A percentile compares a stretch with the other conserved stretches of the same genome.
Evolutionary conservation across 2,888 invertebrate species (phyloP).

Genomic region (Phalera bucephala): DNA sequence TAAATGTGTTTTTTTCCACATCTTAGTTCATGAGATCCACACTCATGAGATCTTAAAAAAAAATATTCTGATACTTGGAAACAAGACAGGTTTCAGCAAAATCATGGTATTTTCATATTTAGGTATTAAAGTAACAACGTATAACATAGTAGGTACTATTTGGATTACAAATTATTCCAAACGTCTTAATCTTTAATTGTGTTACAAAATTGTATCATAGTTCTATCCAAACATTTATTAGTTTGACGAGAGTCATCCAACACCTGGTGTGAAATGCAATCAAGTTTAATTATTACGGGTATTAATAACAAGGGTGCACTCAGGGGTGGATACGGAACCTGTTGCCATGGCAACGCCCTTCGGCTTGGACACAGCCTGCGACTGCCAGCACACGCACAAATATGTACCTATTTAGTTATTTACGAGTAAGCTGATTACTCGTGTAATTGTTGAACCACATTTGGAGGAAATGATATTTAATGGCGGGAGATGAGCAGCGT

Average conservation of each 20-base stretch:
- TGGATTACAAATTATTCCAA: too few species aligned
- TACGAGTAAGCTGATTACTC: slow-evolving; percentile 75
- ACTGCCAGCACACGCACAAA: slow-evolving; percentile 51
- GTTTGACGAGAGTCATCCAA: slow-evolving; percentile 72
- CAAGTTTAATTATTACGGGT: slow-evolving; percentile 82
- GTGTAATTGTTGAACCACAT: slow-evolving; percentile 59
- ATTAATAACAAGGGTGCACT: slow-evolving; percentile 82
- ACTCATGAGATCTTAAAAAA: too few species aligned
- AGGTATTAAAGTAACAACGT: too few species aligned
- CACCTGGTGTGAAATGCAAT: slow-evolving; percentile 83
- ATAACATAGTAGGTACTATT: too few species aligned
- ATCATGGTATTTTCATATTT: too few species aligned
- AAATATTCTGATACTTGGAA: too few species aligned
- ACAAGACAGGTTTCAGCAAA: too few species aligned
- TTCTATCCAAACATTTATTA: slow-evolving; percentile 42
- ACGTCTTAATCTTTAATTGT: slow-evolving; percentile 28
- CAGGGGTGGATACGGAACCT: slow-evolving; percentile 59
- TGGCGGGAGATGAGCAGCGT: too few species aligned
- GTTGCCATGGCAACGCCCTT: slow-evolving; percentile 76
- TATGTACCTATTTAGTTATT: slow-evolving; percentile 74
- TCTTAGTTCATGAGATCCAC: too few species aligned
- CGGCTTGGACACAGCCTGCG: slow-evolving; percentile 68
- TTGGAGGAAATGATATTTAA: slow-evolving; percentile 11
- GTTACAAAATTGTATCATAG: slow-evolving; percentile 27
- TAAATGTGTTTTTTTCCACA: too few species aligned